Evolutionary conservation across 1,140 invertebrate genomes (phyloP).

Genomic region (Zaprionus davidi): DNA sequence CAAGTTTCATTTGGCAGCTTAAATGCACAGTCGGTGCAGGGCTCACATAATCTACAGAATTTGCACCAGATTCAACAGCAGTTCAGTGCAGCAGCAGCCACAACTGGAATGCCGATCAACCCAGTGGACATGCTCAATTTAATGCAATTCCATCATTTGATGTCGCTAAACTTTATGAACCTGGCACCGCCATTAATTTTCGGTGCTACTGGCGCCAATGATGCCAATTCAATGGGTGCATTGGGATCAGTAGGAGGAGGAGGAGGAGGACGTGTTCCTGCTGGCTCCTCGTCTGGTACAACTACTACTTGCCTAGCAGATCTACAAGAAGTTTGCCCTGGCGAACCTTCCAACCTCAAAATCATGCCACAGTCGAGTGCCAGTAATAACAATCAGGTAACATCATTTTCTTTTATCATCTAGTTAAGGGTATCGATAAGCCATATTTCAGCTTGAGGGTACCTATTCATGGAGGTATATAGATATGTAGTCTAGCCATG

Average conservation of each 20-base stretch:
- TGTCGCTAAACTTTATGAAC: constrained; percentile 84
- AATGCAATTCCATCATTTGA: constrained; percentile 92
- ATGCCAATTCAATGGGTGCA: neutral
- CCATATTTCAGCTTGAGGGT: no score
- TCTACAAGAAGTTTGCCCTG: constrained; percentile 6
- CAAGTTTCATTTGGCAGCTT: constrained; percentile 2
- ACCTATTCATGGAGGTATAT: no score
- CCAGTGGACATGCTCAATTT: constrained; percentile 88
- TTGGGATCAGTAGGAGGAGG: neutral
- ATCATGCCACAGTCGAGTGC: constrained; percentile 41
- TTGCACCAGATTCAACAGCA: constrained; percentile 77
- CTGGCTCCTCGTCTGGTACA: neutral
- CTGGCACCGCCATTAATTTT: constrained; percentile 83
- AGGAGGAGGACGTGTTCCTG: constrained; percentile 8
- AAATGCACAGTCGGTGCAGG: constrained; percentile 49
- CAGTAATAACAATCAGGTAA: constrained; percentile 45
- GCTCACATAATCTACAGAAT: constrained; percentile 63
- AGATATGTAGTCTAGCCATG: no score
- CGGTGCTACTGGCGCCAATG: constrained; percentile 40
- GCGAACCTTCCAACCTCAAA: constrained; percentile 26
- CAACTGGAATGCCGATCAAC: constrained; percentile 68
- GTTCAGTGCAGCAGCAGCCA: constrained; percentile 50
- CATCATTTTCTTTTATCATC: no score
- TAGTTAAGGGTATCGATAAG: no score
- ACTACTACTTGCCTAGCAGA: constrained; percentile 2